Conservation (phyloP, 2,113 vertebrate species). For the Gasterosteus aculeatus region DNA sequence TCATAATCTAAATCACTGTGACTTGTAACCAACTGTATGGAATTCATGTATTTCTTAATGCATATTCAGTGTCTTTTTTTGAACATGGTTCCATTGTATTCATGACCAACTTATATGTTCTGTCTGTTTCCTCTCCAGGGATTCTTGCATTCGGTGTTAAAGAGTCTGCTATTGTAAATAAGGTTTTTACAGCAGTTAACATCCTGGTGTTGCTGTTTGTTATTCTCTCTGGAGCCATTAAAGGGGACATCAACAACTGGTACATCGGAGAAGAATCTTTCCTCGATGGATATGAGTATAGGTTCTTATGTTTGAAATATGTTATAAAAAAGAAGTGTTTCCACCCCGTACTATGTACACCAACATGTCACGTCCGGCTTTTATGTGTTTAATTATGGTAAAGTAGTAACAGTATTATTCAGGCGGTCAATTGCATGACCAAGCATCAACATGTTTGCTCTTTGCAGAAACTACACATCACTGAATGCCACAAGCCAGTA, state of each 20-base stretch:
- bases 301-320: background rate
- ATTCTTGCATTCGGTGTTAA: constrained; percentile 88
- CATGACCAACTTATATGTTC: background rate
- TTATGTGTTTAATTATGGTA: background rate
- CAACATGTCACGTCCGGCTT: background rate
- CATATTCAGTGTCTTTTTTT: background rate
- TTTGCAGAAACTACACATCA: constrained; percentile 74
- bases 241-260: constrained; percentile 85
- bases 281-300: constrained; percentile 49
- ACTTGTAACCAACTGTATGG: background rate
- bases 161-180: constrained; percentile 86
- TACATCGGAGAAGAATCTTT: constrained; percentile 73
- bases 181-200: constrained; percentile 86
- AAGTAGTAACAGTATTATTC: background rate
- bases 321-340: background rate
- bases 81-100: background rate
- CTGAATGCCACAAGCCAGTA: constrained; percentile 72
- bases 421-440: background rate
- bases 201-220: constrained; percentile 84
- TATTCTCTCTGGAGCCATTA: constrained; percentile 83
- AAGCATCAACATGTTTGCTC: background rate
- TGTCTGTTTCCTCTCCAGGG: constrained; percentile 67
- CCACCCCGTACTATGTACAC: background rate
- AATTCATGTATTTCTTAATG: background rate
- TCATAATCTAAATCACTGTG: background rate